Evolutionary conservation across 2,113 vertebrate genomes (phyloP).

Genomic region (Scomber scombrus): DNA sequence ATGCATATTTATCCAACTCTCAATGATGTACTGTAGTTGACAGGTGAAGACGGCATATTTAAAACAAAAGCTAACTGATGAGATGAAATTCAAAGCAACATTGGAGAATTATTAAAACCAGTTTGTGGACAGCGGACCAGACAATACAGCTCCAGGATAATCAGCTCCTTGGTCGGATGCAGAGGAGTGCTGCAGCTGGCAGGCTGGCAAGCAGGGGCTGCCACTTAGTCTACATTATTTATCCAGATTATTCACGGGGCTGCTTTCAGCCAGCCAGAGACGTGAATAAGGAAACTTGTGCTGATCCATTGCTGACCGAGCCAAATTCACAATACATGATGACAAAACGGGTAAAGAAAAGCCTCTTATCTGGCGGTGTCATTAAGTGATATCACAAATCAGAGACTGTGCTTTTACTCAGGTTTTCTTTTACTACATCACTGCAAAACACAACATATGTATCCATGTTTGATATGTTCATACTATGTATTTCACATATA

Average conservation of each 20-base stretch:
- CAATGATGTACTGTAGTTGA: neutral
- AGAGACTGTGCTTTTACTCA: neutral
- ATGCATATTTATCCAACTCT: constrained; percentile 17
- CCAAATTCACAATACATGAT: constrained; percentile 18
- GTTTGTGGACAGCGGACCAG: constrained; percentile 12
- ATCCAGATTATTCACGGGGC: constrained; percentile 54
- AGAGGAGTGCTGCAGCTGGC: constrained; percentile 48
- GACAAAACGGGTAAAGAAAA: constrained; percentile 13
- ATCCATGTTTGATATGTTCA: neutral
- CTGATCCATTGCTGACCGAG: constrained; percentile 47
- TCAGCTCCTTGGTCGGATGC: constrained; percentile 47
- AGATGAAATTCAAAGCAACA: constrained; percentile 2
- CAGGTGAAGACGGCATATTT: neutral
- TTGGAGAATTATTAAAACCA: neutral
- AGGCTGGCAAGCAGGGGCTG: neutral
- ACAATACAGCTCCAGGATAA: constrained; percentile 35
- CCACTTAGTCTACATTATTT: constrained; percentile 57
- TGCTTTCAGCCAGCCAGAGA: constrained; percentile 32
- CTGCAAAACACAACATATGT: neutral
- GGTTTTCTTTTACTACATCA: neutral
- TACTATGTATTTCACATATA: neutral
- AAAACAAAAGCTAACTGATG: neutral
- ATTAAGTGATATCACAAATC: constrained; percentile 1
- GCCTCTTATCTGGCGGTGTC: constrained; percentile 2
- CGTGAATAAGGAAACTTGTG: constrained; percentile 15